Evolutionary conservation across 2,888 invertebrate genomes (phyloP).

Genomic region (Drosophila infuscata): DNA sequence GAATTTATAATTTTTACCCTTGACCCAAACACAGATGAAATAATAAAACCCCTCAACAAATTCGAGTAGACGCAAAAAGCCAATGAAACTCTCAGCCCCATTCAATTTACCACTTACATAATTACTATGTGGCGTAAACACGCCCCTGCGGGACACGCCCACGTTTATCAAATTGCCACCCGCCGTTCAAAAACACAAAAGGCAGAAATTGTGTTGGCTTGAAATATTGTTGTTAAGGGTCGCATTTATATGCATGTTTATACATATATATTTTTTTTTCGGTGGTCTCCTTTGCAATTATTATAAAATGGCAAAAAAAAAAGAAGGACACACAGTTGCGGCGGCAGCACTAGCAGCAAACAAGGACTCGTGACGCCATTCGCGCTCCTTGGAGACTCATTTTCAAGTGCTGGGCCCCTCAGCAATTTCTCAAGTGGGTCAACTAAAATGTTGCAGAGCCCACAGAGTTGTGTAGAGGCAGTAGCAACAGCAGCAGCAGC

Average conservation of each 20-base stretch:
- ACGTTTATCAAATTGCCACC: slow-evolving; percentile 57
- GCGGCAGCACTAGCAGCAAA: slow-evolving; percentile 23
- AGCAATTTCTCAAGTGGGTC: slow-evolving; percentile 73
- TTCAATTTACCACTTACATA: slow-evolving; percentile 62
- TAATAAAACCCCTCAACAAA: not conserved
- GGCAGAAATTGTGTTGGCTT: slow-evolving; percentile 55
- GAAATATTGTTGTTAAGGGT: slow-evolving; percentile 67
- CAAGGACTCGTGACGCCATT: slow-evolving; percentile 53
- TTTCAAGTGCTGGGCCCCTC: slow-evolving; percentile 70
- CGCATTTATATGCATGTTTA: slow-evolving; percentile 33
- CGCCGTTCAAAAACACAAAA: slow-evolving; percentile 41
- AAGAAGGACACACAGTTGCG: slow-evolving; percentile 52
- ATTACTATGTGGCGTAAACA: slow-evolving; percentile 45
- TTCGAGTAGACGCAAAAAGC: slow-evolving; percentile 7
- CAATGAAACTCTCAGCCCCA: slow-evolving; percentile 11
- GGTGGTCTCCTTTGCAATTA: slow-evolving; percentile 72
- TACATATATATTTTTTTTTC: slow-evolving; percentile 54
- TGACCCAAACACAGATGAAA: not conserved
- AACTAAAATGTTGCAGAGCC: slow-evolving; percentile 54
- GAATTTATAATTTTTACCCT: not conserved
- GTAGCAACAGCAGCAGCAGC: slow-evolving; percentile 13
- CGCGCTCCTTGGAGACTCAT: slow-evolving; percentile 77
- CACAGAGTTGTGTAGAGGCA: slow-evolving; percentile 4
- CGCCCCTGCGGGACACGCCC: slow-evolving; percentile 41
- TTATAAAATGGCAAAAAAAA: slow-evolving; percentile 71